Percentiles rank a stretch among this genome's conserved stretches.
phyloP scores from a whole-genome alignment of 1,140 invertebrate species.

The Cotesia chilonis region DNA sequence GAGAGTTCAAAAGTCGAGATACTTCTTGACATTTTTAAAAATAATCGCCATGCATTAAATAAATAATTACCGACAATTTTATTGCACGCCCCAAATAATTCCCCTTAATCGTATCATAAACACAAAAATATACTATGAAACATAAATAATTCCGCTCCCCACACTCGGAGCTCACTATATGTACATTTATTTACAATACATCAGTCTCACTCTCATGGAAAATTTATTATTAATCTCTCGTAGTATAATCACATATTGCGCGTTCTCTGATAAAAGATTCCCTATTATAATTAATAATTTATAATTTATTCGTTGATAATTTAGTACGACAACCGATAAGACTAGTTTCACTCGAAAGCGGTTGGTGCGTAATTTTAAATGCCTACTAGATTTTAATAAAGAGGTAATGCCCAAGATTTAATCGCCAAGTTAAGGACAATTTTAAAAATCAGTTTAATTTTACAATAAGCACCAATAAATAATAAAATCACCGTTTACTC shows the following conservation, averaged over 20 bases:
- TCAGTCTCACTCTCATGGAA: slow-evolving; percentile 34
- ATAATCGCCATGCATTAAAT: not conserved
- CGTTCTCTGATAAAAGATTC: not conserved
- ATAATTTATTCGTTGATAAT: slow-evolving; percentile 28
- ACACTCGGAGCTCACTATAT: slow-evolving; percentile 17
- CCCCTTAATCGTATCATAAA: slow-evolving; percentile 16
- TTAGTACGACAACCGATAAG: too few relatives aligned
- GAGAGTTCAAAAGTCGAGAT: not conserved
- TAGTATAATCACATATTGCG: not conserved
- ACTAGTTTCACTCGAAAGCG: not conserved
- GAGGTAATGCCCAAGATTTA: slow-evolving; percentile 31
- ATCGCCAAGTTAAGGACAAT: not conserved
- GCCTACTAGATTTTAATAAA: slow-evolving; percentile 18
- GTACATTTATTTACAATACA: slow-evolving; percentile 31
- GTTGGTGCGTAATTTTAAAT: not conserved
- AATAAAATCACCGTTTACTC: not conserved
- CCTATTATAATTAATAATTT: not conserved
- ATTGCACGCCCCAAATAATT: slow-evolving; percentile 28
- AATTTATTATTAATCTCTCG: slow-evolving; percentile 7
- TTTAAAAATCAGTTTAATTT: not conserved
- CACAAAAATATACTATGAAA: slow-evolving; percentile 37
- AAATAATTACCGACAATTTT: not conserved
- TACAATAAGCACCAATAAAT: not conserved
- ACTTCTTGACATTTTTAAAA: too few relatives aligned
- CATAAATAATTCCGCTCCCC: slow-evolving; percentile 10